These are phyloP conservation scores for Bombus terrestris DNA, from an alignment of 1,140 invertebrate species.

Conservation along the genomic window DNA sequence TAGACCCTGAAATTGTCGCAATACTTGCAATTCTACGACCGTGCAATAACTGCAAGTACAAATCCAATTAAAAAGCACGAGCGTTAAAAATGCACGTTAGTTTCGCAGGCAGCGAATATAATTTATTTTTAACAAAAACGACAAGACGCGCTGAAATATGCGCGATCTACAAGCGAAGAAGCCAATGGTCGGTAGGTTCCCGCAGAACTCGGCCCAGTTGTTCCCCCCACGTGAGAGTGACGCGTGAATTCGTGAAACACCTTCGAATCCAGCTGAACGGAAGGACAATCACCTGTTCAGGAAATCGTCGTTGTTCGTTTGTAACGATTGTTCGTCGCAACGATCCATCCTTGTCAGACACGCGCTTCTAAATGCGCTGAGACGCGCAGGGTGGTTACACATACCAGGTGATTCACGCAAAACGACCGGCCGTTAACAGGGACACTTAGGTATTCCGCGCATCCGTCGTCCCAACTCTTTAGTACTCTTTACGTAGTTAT, in stretches of 20 bases:
- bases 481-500: constrained; percentile 40
- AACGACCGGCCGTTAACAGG: constrained; percentile 10
- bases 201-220: background rate
- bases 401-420: constrained; percentile 47
- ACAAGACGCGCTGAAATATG: no score
- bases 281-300: constrained; percentile 75
- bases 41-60: background rate
- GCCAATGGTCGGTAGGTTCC: background rate
- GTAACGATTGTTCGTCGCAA: constrained; percentile 9
- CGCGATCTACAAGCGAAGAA: no score
- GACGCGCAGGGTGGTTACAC: background rate
- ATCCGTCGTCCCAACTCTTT: constrained; percentile 26
- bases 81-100: no score
- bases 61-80: no score
- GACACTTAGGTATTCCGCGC: constrained; percentile 29
- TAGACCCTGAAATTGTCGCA: constrained; percentile 8
- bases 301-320: constrained; percentile 60
- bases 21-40: constrained; percentile 31
- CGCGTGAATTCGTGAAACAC: background rate
- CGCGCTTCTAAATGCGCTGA: constrained; percentile 6
- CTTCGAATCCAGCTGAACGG: constrained; percentile 27
- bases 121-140: no score
- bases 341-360: constrained; percentile 38
- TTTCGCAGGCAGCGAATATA: rapidly evolving
- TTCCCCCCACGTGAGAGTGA: background rate